These are phyloP conservation scores for Tetheella fluctuosa DNA, from an alignment of 2,888 invertebrate genomes.

Conservation along the genomic window DNA sequence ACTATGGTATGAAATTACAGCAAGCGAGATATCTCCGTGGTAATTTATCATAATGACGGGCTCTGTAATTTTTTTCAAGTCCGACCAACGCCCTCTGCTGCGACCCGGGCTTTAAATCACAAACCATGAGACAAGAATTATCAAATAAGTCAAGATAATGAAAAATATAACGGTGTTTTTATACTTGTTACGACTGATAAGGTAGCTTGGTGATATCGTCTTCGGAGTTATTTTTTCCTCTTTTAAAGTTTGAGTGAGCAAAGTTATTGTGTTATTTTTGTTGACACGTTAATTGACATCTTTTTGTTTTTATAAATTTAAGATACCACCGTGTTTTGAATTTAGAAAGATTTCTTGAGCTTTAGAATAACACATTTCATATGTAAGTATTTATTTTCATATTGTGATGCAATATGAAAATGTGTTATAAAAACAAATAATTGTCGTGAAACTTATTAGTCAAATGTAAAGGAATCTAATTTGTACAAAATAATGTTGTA, in stretches of 20 bases:
- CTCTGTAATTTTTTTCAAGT: slow-evolving; percentile 57
- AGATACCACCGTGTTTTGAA: not conserved
- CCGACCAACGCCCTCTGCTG: slow-evolving; percentile 43
- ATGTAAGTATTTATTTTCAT: too few relatives aligned
- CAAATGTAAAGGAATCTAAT: too few relatives aligned
- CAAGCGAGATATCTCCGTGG: slow-evolving; percentile 49
- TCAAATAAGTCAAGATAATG: slow-evolving; percentile 78
- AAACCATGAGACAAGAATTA: slow-evolving; percentile 67
- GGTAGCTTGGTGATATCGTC: not conserved
- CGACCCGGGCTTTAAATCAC: slow-evolving; percentile 73
- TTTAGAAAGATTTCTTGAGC: too few relatives aligned
- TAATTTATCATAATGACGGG: slow-evolving; percentile 73
- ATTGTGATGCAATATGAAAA: too few relatives aligned
- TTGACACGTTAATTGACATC: not conserved
- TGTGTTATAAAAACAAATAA: too few relatives aligned
- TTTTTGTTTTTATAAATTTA: not conserved
- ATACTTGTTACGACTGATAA: slow-evolving; percentile 24
- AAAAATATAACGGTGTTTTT: slow-evolving; percentile 54
- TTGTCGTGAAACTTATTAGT: too few relatives aligned
- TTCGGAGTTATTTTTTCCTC: slow-evolving; percentile 8
- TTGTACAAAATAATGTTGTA: too few relatives aligned
- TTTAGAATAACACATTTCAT: too few relatives aligned
- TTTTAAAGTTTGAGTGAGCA: not conserved
- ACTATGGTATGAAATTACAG: slow-evolving; percentile 54
- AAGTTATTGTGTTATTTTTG: not conserved